Percentiles rank a stretch among this genome's conserved stretches.
Conservation (phyloP, 2,113 vertebrate genomes). For the Columbina picui region DNA sequence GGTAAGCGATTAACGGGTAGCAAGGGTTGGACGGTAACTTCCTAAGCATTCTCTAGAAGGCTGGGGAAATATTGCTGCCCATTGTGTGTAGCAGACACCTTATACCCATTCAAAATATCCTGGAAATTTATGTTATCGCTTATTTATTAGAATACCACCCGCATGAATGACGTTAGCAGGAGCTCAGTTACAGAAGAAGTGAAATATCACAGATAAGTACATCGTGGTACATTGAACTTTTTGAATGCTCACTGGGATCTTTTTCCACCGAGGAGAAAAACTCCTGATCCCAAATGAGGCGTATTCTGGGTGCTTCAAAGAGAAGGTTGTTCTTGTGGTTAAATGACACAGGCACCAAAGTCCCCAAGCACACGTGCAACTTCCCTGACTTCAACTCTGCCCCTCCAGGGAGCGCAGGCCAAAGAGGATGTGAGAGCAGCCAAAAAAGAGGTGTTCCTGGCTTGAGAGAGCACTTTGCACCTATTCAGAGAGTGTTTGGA, state of each 20-base stretch:
- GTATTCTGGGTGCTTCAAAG: not conserved
- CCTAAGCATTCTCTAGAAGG: not conserved
- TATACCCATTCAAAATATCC: not conserved
- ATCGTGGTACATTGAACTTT: not conserved
- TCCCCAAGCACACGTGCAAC: conserved; percentile 29
- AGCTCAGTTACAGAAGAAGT: not conserved
- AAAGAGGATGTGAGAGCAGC: conserved; percentile 32
- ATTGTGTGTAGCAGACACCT: not conserved
- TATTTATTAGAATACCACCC: not conserved
- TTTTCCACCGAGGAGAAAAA: not conserved
- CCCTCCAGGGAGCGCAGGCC: not conserved
- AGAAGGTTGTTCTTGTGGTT: conserved; percentile 19
- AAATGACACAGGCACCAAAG: conserved; percentile 59
- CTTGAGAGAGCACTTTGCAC: not conserved
- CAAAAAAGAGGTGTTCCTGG: conserved; percentile 39
- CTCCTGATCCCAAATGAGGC: not conserved
- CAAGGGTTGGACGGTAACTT: not conserved
- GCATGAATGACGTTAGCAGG: not conserved
- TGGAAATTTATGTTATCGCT: not conserved
- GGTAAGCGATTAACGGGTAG: not conserved
- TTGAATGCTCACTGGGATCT: not conserved
- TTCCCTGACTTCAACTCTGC: conserved; percentile 31
- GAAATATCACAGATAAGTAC: not conserved
- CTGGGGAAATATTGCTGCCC: not conserved
- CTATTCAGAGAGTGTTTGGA: conserved; percentile 52